Evolutionary conservation across 1,140 invertebrate species (phyloP), one percentile per base, ranked within the genome.

Genomic region (Drosophila rufa): DNA sequence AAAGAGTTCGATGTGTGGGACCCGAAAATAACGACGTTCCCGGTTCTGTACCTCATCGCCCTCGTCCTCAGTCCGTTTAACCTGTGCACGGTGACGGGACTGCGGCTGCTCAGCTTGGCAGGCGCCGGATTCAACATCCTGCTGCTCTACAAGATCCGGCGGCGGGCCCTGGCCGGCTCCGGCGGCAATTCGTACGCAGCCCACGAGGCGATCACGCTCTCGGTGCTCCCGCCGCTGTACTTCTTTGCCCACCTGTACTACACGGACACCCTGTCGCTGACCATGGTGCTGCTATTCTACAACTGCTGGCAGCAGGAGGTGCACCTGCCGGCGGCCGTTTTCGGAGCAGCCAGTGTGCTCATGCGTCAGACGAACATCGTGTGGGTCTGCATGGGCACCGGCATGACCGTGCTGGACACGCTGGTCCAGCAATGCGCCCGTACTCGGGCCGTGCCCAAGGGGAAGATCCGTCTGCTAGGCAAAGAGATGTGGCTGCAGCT

Each of bases 181-280:
- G 82, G 82, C 59, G 59, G 86, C 38, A 82, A 80, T 60, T 82
- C 71, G 67, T 94, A 84, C 91, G 86, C 93, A 6, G 91, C 94
- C 11, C 73, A 93, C 89, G 89, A 93, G 60, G 95, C 96, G 0
- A 89, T 97, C 3, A 97, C 96, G 68, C 86, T 99, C 17, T 93
- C 95, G 1, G 89, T 96, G 12, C 94, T 99, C 51, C 99, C 99
- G 15, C 96, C 99, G 0, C 93, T 99, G 27, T 99, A 97, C 92
- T 99, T 99, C 92, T 99, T 98, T 93, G 96, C 96, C 12, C 97
- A 98, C 93, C 93, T 99, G 0, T 99, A 98, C 93, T 99, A 99
- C 91, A 99, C 99, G 0, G 99, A 99, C 91, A 94, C 95, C 2
- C 87, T 97, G 12, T 97, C 97, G 1, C 94, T 97, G 9, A 96